These are phyloP conservation scores for Zeuzera pyrina DNA, from an alignment of 2,888 invertebrate genomes.

Conservation along the genomic window DNA sequence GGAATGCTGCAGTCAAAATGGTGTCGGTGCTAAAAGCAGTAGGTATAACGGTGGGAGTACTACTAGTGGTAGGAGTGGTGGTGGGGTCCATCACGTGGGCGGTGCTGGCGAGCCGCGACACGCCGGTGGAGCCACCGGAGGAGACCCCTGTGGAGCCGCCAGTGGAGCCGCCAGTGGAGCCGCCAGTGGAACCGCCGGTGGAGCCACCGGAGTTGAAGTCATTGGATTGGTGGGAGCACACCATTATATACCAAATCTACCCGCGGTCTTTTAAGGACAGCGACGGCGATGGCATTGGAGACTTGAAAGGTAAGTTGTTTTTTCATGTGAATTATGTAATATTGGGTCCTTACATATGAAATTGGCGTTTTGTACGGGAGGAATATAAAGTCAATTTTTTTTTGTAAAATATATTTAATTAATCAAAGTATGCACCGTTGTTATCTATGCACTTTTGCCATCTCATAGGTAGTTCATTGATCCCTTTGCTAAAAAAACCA, in stretches of 20 bases:
- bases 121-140: slow-evolving; percentile 5
- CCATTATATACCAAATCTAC: slow-evolving; percentile 87
- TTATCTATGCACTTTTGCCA: too few species aligned
- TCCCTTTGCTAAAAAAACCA: too few species aligned
- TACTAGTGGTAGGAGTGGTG: slow-evolving; percentile 24
- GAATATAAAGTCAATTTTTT: too few species aligned
- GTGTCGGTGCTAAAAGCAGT: slow-evolving; percentile 17
- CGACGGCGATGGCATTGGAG: slow-evolving; percentile 86
- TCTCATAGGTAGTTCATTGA: too few species aligned
- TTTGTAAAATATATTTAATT: too few species aligned
- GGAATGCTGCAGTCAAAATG: slow-evolving; percentile 19
- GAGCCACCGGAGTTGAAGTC: slow-evolving; percentile 15
- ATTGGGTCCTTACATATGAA: too few species aligned
- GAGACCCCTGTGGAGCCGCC: slow-evolving; percentile 44
- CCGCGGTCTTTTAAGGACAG: slow-evolving; percentile 87
- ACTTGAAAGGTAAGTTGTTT: slow-evolving; percentile 75
- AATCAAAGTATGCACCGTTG: too few species aligned
- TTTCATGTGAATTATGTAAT: too few species aligned
- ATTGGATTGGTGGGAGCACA: slow-evolving; percentile 84
- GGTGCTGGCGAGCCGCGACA: slow-evolving; percentile 20
- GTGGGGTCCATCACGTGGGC: slow-evolving; percentile 32
- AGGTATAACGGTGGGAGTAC: slow-evolving; percentile 19
- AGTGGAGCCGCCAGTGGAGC: slow-evolving; percentile 12
- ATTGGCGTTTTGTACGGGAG: too few species aligned
- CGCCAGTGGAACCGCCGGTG: slow-evolving; percentile 36